phyloP scores from a whole-genome alignment of 2,113 vertebrate species.

The Fulmarus glacialis region DNA sequence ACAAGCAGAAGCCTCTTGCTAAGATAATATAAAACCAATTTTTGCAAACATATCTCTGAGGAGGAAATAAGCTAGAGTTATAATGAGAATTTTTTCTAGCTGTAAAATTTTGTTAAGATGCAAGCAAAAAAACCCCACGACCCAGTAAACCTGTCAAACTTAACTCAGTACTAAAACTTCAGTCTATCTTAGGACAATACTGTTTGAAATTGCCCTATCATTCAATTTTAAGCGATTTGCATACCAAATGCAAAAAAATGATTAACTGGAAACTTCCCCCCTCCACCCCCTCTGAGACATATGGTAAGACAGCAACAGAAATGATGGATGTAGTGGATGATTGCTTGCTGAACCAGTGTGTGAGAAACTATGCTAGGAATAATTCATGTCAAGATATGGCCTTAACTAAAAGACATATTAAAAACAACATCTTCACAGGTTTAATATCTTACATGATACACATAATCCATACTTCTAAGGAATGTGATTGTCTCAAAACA shows the following conservation, averaged over 20 bases:
- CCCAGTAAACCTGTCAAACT: neutral
- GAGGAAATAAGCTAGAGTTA: neutral
- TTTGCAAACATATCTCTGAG: neutral
- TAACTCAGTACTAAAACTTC: neutral
- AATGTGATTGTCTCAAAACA: conserved; percentile 40
- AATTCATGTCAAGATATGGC: conserved; percentile 37
- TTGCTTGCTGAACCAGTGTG: conserved; percentile 49
- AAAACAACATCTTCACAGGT: conserved; percentile 45
- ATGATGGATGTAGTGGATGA: conserved; percentile 51
- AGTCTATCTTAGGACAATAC: neutral
- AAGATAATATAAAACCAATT: conserved; percentile 16
- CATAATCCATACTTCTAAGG: conserved; percentile 33
- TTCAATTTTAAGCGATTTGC: conserved; percentile 45
- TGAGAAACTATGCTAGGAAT: conserved; percentile 46
- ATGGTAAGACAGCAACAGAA: conserved; percentile 37
- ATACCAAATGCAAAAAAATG: neutral
- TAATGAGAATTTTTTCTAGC: neutral
- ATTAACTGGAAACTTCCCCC: conserved; percentile 25
- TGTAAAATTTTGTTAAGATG: conserved; percentile 8
- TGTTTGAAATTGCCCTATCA: conserved; percentile 13
- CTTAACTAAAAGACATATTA: conserved; percentile 47
- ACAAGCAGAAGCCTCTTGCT: neutral
- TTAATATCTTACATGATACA: conserved; percentile 45
- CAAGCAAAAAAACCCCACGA: neutral
- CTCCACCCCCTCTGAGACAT: conserved; percentile 7